Conservation (phyloP, 2,113 vertebrate species). For the Pyrgilauda ruficollis region DNA sequence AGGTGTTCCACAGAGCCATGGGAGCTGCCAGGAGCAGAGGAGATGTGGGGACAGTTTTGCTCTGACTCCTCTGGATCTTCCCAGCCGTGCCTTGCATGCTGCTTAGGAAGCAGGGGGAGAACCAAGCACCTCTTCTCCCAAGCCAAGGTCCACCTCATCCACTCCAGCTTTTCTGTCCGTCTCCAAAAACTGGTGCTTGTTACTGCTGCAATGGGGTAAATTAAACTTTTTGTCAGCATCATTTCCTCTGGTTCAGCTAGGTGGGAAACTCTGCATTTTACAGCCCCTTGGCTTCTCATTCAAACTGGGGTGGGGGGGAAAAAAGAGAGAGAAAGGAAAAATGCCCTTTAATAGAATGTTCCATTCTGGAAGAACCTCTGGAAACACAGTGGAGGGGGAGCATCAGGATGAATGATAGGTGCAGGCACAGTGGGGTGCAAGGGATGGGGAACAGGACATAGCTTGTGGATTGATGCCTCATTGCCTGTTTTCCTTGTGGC, state of each 20-base stretch:
- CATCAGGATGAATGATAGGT: not conserved
- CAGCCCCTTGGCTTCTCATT: slow-evolving; percentile 8
- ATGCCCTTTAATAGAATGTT: slow-evolving; percentile 62
- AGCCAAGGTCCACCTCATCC: not conserved
- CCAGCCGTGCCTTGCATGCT: not conserved
- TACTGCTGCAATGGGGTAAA: not conserved
- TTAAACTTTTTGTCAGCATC: slow-evolving; percentile 31
- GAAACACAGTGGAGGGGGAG: slow-evolving; percentile 13
- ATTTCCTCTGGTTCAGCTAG: slow-evolving; percentile 43
- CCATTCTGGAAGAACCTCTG: slow-evolving; percentile 58
- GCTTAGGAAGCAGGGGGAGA: not conserved
- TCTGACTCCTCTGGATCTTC: not conserved
- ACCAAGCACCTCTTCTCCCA: not conserved
- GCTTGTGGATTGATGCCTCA: not conserved
- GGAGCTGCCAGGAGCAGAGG: not conserved
- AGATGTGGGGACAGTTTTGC: not conserved
- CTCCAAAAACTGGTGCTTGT: not conserved
- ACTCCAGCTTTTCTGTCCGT: not conserved
- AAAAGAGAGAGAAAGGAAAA: not conserved
- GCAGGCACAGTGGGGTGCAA: fast-evolving
- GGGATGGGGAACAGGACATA: not conserved
- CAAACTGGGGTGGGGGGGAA: fast-evolving
- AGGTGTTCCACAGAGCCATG: not conserved
- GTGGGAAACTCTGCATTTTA: slow-evolving; percentile 50
- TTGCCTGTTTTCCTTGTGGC: not conserved